Base-by-base conservation (phyloP, 2,797 vertebrate species). In the Morus bassanus region DNA sequence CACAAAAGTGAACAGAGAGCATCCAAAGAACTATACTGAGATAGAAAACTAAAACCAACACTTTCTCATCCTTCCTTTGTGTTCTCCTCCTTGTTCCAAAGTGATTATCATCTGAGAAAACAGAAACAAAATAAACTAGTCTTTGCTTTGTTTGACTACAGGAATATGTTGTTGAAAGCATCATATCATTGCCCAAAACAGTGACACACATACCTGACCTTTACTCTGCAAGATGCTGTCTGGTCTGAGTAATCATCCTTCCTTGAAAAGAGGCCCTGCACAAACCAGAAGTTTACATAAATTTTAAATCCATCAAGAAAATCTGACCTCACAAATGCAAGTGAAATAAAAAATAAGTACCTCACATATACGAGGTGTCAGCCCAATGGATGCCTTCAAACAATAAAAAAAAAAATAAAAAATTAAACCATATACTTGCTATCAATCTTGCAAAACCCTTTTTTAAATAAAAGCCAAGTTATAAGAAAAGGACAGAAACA, bases 301-400 rank as follows among this genome's bases (percentile, higher is more conserved):
- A 45, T 91, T 73, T 57, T 59, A 64, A 83, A 84, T 33, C 50
- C 25, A 84, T 35, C 54, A 81, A 82, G 45, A 75, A 76, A 95
- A 57, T 65, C 19, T 43, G 93, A 46, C 23, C 87, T 19, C 89
- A 53, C 65, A 61, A 94, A 90, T 67, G 23, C 51, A 83, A 74
- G 16, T 57, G 76, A 86, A 96, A 88, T 81, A 95, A 43, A 96
- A 97, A 70, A 77, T 60, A 89, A 92, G 41, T 98, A 99, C 99
- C 98, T 99, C 98, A 98, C 99, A 99, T 97, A 99, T 99, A 77
- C 99, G 98, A 60, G 99, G 99, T 15, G 99, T 99, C 98, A 99
- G 97, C 63, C 99, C 99, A 87, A 98, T 91, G 61, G 99, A 99
- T 64, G 98, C 99, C 99, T 99, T 95, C 77, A 86, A 92, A 97